Conservation (phyloP, 2,888 invertebrate species). For the Drosophila anomalata region DNA sequence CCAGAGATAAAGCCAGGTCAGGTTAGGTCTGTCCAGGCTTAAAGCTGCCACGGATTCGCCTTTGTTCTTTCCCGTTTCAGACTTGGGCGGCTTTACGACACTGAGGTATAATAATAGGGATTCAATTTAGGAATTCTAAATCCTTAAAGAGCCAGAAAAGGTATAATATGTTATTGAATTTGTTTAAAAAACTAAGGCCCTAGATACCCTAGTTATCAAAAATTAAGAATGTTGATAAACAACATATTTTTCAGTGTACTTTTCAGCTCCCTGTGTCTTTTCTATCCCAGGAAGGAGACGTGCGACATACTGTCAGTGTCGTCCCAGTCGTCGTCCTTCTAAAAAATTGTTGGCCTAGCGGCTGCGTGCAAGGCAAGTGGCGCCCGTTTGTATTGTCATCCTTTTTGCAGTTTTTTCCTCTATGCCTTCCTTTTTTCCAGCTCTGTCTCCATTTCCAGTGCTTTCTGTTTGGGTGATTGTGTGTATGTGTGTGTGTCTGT, state of each 20-base stretch:
- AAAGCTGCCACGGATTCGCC: constrained; percentile 51
- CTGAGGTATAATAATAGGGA: background rate
- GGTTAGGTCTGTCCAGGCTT: constrained; percentile 56
- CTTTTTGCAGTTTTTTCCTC: constrained; percentile 64
- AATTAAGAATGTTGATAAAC: too few relatives aligned
- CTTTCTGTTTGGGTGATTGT: constrained; percentile 21
- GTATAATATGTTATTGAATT: too few relatives aligned
- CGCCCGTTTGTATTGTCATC: constrained; percentile 78
- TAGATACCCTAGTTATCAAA: too few relatives aligned
- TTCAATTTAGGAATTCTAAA: background rate
- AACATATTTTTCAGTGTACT: too few relatives aligned
- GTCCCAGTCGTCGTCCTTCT: constrained; percentile 43
- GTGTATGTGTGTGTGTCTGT: constrained; percentile 20
- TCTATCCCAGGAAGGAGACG: constrained; percentile 29
- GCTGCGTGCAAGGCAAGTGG: constrained; percentile 75
- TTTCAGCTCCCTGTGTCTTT: constrained; percentile 5
- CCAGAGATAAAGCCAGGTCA: constrained; percentile 38
- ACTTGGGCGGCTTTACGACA: constrained; percentile 10
- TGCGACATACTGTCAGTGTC: constrained; percentile 68
- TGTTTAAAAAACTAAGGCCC: too few relatives aligned
- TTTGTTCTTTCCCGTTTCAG: constrained; percentile 29
- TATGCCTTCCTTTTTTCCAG: constrained; percentile 28
- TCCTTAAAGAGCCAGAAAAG: too few relatives aligned
- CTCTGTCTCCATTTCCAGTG: constrained; percentile 27
- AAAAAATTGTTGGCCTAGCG: constrained; percentile 72